Evolutionary conservation across 1,140 invertebrate genomes (phyloP).

Genomic region (Tetramorium parvispinum): DNA sequence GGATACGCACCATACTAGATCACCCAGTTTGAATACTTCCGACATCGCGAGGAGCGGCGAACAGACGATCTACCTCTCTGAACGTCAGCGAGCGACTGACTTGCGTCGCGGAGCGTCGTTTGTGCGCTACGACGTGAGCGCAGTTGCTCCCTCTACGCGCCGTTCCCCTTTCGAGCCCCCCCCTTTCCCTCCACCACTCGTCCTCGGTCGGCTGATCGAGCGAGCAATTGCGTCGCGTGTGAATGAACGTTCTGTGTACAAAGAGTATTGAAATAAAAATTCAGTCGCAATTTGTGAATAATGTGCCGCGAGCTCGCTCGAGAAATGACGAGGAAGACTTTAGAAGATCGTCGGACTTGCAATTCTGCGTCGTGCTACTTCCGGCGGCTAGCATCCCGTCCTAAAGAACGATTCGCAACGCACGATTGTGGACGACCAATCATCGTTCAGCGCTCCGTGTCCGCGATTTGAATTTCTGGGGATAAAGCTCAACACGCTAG

Average conservation of each 20-base stretch:
- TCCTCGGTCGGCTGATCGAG: conserved; percentile 42
- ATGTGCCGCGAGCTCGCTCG: too few species aligned
- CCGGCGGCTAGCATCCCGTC: conserved; percentile 62
- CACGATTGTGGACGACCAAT: conserved; percentile 5
- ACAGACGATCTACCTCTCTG: conserved; percentile 22
- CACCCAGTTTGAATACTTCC: conserved; percentile 89
- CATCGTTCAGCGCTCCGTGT: background rate
- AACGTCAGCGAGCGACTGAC: conserved; percentile 83
- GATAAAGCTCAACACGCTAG: too few species aligned
- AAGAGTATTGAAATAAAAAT: background rate
- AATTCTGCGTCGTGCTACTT: conserved; percentile 31
- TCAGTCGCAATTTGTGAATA: background rate
- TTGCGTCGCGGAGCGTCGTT: conserved; percentile 77
- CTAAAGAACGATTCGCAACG: conserved; percentile 45
- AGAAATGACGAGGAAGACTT: background rate
- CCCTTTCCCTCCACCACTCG: too few species aligned
- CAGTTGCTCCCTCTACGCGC: conserved; percentile 63
- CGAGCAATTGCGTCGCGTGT: background rate
- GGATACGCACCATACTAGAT: conserved; percentile 91
- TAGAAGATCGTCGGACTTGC: background rate
- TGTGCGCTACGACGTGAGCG: conserved; percentile 77
- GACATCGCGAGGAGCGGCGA: conserved; percentile 83
- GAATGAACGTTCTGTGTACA: too few species aligned
- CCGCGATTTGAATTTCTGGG: background rate
- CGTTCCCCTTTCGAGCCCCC: background rate